These are phyloP conservation scores for Notocelia uddmanniana DNA, from an alignment of 2,888 invertebrate genomes.

Conservation along the genomic window DNA sequence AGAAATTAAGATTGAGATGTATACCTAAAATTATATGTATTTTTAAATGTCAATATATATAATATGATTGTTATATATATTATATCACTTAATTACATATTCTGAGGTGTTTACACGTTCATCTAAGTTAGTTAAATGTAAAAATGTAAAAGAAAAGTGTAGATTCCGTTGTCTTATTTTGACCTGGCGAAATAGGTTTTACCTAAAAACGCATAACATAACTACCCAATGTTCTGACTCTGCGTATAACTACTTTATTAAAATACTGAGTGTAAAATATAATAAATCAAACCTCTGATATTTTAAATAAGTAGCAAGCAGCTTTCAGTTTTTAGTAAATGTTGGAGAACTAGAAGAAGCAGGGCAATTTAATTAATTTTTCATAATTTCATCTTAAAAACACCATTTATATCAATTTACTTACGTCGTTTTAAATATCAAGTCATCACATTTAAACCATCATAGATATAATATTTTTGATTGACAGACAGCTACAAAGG, in stretches of 20 bases:
- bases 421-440: not conserved
- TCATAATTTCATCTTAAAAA: not conserved
- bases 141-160: too few relatives aligned
- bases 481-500: conserved; percentile 33
- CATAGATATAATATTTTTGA: conserved; percentile 11
- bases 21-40: too few relatives aligned
- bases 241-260: not conserved
- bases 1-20: too few relatives aligned
- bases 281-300: not conserved
- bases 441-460: conserved; percentile 8
- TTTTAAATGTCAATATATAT: too few relatives aligned
- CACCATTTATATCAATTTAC: not conserved
- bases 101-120: too few relatives aligned
- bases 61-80: too few relatives aligned
- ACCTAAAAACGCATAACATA: not conserved
- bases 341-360: not conserved
- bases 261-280: not conserved
- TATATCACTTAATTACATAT: too few relatives aligned
- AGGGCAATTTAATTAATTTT: not conserved
- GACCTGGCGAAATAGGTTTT: too few relatives aligned
- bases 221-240: too few relatives aligned
- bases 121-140: too few relatives aligned
- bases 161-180: too few relatives aligned
- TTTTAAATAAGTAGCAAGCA: not conserved
- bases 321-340: not conserved